Percentiles rank a stretch among this genome's conserved stretches.
phyloP scores from a whole-genome alignment of 2,797 vertebrate species.

The Hafferia zeledoni region DNA sequence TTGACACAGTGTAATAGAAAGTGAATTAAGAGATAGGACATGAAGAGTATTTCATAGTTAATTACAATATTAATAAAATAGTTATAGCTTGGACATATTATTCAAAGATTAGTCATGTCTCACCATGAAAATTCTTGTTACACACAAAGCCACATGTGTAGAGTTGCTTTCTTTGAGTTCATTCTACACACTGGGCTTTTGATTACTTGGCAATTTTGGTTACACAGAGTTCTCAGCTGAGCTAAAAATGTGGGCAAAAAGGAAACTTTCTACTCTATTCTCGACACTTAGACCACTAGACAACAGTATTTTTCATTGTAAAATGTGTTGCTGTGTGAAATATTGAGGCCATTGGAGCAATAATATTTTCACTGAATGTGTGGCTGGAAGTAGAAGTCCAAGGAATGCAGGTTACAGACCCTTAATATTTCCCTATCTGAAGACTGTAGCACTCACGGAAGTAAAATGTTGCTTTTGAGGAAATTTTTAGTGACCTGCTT shows the following conservation, averaged over 20 bases:
- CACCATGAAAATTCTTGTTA: slow-evolving; percentile 18
- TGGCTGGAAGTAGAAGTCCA: not conserved
- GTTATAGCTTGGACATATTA: not conserved
- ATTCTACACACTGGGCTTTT: not conserved
- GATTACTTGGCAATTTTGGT: not conserved
- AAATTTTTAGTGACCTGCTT: not conserved
- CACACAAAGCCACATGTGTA: not conserved
- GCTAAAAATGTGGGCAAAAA: not conserved
- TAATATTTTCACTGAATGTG: not conserved
- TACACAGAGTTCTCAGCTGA: not conserved
- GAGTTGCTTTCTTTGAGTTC: not conserved
- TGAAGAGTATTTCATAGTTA: not conserved
- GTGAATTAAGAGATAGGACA: not conserved
- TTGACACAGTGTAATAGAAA: not conserved
- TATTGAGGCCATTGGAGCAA: not conserved
- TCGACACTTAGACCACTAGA: not conserved
- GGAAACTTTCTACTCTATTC: not conserved
- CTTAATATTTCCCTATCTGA: not conserved
- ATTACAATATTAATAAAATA: slow-evolving; percentile 22
- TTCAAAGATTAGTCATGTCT: not conserved
- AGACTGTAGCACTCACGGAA: not conserved
- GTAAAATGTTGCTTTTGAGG: not conserved
- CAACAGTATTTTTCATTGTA: not conserved
- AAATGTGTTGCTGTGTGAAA: not conserved
- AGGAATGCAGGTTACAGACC: fast-evolving